Conservation (phyloP, 2,797 vertebrate species). For the Stomatorhinus walkeri region DNA sequence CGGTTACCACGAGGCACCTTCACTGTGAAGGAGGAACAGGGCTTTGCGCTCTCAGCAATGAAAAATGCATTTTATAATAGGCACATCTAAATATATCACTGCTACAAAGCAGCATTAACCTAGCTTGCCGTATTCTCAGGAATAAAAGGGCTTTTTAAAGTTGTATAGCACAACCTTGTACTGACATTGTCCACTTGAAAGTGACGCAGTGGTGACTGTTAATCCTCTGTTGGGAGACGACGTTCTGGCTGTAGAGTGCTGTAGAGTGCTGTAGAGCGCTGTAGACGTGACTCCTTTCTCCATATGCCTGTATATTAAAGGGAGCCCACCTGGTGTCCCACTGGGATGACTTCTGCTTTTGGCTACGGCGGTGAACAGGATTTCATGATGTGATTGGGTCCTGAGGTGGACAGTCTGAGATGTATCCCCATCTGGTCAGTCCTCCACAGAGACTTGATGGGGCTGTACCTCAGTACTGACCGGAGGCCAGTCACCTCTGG, state of each 20-base stretch:
- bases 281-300: background rate
- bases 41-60: background rate
- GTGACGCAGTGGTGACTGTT: slow-evolving; percentile 21
- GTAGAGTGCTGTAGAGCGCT: background rate
- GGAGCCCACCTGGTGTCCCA: background rate
- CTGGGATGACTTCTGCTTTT: background rate
- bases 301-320: background rate
- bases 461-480: background rate
- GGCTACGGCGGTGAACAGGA: background rate
- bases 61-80: slow-evolving; percentile 2
- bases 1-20: background rate
- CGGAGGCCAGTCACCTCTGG: slow-evolving; percentile 18
- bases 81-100: background rate
- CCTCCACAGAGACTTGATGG: background rate
- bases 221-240: slow-evolving; percentile 2
- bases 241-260: background rate
- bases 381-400: background rate
- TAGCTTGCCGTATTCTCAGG: background rate
- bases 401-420: background rate
- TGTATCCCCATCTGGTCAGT: background rate
- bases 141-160: slow-evolving; percentile 15
- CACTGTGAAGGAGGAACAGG: background rate
- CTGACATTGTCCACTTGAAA: slow-evolving; percentile 25
- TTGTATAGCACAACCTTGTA: background rate
- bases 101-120: background rate